Percentiles rank a stretch among this genome's conserved stretches.
Conservation (phyloP, 1,140 invertebrate species). For the Zaprionus camerounensis region DNA sequence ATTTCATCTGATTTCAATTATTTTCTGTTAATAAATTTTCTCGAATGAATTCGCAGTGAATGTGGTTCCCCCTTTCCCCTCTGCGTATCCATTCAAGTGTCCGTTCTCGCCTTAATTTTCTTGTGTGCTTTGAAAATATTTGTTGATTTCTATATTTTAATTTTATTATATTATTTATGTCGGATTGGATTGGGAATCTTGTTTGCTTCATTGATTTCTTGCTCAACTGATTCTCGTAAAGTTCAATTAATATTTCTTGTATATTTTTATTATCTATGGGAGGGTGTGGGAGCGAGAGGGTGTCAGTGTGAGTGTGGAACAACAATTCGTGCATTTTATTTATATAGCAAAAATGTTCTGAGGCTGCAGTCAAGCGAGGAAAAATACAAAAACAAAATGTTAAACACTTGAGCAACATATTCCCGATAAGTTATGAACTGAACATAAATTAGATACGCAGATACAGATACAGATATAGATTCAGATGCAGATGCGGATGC, state of each 20-base stretch:
- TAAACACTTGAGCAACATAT: slow-evolving; percentile 37
- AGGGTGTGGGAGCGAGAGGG: not conserved
- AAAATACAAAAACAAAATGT: slow-evolving; percentile 10
- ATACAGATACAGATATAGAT: not conserved
- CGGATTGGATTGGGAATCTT: slow-evolving; percentile 20
- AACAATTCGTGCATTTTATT: slow-evolving; percentile 49
- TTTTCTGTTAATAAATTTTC: too few species aligned
- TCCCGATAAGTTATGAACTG: slow-evolving; percentile 47
- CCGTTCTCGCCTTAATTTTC: not conserved
- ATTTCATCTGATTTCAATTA: not conserved
- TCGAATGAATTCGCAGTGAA: not conserved
- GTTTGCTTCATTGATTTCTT: slow-evolving; percentile 33
- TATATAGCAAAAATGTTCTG: slow-evolving; percentile 28
- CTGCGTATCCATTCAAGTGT: not conserved
- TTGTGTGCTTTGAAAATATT: not conserved
- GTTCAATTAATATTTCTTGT: slow-evolving; percentile 41
- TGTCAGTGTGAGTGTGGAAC: slow-evolving; percentile 11
- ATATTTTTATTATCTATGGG: slow-evolving; percentile 10
- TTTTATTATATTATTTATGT: slow-evolving; percentile 20
- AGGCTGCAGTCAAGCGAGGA: slow-evolving; percentile 24
- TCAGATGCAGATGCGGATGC: not conserved
- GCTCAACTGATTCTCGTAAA: slow-evolving; percentile 30
- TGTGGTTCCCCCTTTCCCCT: not conserved
- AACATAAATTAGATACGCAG: slow-evolving; percentile 45
- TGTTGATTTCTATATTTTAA: slow-evolving; percentile 10